These are phyloP conservation scores for Zaprionus gabonicus DNA, from an alignment of 1,140 invertebrate genomes.

Conservation along the genomic window DNA sequence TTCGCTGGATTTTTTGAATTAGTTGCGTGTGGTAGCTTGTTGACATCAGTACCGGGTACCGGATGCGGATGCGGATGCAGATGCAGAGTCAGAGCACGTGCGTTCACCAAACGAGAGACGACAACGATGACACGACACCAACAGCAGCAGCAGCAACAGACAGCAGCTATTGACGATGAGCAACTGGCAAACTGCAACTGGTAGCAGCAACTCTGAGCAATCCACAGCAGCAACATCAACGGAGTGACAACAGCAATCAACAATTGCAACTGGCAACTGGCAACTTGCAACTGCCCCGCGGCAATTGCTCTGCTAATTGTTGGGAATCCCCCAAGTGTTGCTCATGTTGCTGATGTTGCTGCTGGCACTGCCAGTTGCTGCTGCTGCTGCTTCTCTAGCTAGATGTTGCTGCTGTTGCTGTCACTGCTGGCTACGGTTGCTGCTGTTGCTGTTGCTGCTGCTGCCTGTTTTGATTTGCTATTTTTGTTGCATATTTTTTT, in stretches of 20 bases:
- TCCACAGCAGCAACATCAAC: neutral
- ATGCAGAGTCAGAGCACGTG: slow-evolving; percentile 47
- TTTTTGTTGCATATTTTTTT: slow-evolving; percentile 19
- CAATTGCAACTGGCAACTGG: neutral
- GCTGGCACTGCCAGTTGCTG: neutral
- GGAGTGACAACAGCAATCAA: neutral
- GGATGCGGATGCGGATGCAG: slow-evolving; percentile 69
- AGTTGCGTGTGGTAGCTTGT: slow-evolving; percentile 84
- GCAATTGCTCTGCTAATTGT: slow-evolving; percentile 10
- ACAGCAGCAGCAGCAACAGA: neutral
- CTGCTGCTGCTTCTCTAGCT: neutral
- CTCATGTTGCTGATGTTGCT: neutral
- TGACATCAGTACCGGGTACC: slow-evolving; percentile 81
- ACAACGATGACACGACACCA: slow-evolving; percentile 1
- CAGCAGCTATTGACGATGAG: slow-evolving; percentile 7
- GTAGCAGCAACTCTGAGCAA: neutral
- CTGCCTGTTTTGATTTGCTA: slow-evolving; percentile 15
- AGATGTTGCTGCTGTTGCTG: neutral
- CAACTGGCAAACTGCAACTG: neutral
- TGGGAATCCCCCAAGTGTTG: neutral
- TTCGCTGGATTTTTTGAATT: slow-evolving; percentile 83
- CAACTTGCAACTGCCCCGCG: neutral
- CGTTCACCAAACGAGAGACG: neutral
- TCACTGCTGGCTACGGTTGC: neutral
- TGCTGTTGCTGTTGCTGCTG: neutral